Percentiles rank a stretch among this genome's conserved stretches.
Evolutionary conservation across 1,140 invertebrate species (phyloP).

Genomic region (Dendrolimus kikuchii): DNA sequence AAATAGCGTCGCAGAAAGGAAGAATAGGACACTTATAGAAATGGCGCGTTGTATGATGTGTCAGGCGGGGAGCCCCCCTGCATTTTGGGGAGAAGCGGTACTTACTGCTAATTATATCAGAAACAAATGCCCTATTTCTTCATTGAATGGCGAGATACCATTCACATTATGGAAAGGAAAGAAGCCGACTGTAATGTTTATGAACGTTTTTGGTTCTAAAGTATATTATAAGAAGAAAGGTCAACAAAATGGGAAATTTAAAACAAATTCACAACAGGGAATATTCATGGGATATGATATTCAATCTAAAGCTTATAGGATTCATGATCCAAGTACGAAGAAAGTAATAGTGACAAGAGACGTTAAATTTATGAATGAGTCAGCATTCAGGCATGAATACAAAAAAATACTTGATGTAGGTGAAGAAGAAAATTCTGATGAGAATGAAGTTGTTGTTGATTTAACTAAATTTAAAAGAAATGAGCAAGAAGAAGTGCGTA

Average conservation of each 20-base stretch:
- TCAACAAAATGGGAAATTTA: slow-evolving; percentile 13
- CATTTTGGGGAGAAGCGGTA: slow-evolving; percentile 4
- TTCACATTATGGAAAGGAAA: slow-evolving; percentile 25
- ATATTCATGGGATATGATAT: slow-evolving; percentile 8
- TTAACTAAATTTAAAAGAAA: not conserved
- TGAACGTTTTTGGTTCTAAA: slow-evolving; percentile 15
- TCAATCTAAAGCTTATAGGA: slow-evolving; percentile 14
- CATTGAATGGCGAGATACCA: slow-evolving; percentile 13
- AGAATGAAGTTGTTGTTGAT: slow-evolving; percentile 1
- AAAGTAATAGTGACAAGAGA: slow-evolving; percentile 12
- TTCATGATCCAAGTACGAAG: slow-evolving; percentile 13
- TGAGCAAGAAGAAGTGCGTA: slow-evolving; percentile 1
- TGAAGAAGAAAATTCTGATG: slow-evolving; percentile 6
- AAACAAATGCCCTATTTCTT: slow-evolving; percentile 9
- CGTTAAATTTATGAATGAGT: slow-evolving; percentile 20
- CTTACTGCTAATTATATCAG: slow-evolving; percentile 10
- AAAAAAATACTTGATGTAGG: slow-evolving; percentile 12
- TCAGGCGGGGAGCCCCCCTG: slow-evolving; percentile 11
- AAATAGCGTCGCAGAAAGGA: slow-evolving; percentile 13
- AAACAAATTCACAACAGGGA: slow-evolving; percentile 15
- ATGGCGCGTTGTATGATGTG: slow-evolving; percentile 21
- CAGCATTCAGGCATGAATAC: slow-evolving; percentile 15
- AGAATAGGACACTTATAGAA: slow-evolving; percentile 20
- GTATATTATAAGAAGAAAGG: slow-evolving; percentile 14
- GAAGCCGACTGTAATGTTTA: slow-evolving; percentile 29